Evolutionary conservation across 2,888 invertebrate species (phyloP), one percentile per base, ranked within the genome.

Genomic region (Scotopteryx bipunctaria): DNA sequence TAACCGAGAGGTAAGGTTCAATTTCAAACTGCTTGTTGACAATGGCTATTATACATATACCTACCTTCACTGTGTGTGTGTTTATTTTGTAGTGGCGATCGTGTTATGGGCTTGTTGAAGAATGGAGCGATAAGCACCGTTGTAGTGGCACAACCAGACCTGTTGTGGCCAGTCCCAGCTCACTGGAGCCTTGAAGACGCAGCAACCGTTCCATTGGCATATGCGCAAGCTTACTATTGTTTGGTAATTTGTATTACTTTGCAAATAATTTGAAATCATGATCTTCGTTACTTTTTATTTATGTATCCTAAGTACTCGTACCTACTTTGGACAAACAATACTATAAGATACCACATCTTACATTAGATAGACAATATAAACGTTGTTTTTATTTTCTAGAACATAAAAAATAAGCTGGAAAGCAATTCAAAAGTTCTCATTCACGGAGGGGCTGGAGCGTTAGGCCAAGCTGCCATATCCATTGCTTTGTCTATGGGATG

Each of bases 131-230:
- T 93, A 15, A 91, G 93, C 1, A 91, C 91, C 5, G 71, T 85
- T 16, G 90, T 94, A 2, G 79, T 79, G 27, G 91, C 90, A 2
- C 86, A 91, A 54, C 76, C 79, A 0, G 71, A 86, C 31, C 73
- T 92, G 46, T 57, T 81, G 23, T 96, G 95, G 95, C 88, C 92
- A 5, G 88, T 96, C 5, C 95, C 96, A 0, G 85, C 92, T 0
- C 72, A 87, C 25, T 96, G 95, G 95, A 91, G 88, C 2, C 71
- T 95, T 14, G 92, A 93, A 67, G 94, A 96, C 55, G 96, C 94
- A 1, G 94, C 94, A 5, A 94, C 95, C 0, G 92, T 95, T 0
- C 96, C 96, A 0, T 92, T 95, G 31, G 94, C 95, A 0, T 96
- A 95, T 66, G 83, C 85, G 15, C 91, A 93, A 0, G 92, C 91